Evolutionary conservation across 2,113 vertebrate genomes (phyloP), one percentile per base, ranked within the genome.

Genomic region (Phrynosoma blainvillii): DNA sequence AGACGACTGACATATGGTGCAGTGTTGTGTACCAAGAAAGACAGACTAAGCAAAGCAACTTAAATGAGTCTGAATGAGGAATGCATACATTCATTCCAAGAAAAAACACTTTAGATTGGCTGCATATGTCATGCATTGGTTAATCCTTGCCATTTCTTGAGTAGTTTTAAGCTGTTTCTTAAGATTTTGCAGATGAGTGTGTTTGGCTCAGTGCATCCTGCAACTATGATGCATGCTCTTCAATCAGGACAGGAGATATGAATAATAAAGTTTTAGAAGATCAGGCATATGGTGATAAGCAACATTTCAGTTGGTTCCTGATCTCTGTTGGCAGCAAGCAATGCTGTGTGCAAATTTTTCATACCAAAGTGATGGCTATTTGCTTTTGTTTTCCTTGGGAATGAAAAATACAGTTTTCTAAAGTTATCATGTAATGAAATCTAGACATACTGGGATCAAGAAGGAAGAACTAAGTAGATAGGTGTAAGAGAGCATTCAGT

Each of bases 51-150:
- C 89, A 68, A 77, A n/a, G 56, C 68, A 83, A 83, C 2, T 0
- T 87, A 54, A 91, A 30, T 73, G 86, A 54, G 32, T 85, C 13
- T 84, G 73, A 92, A 40, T 20, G 4, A 77, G 52, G 40, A 87
- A 54, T 5, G 59, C 71, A 20, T 84, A 18, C 56, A n/a, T 0
- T 25, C 32, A 86, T 47, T n/a, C 10, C 70, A 7, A 5, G 0
- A 47, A 14, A 42, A 36, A 1, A 30, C 0, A 20, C 16, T 32
- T 79, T 27, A 59, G 79, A 74, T 2, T 79, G 73, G 25, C 1
- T 68, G 71, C 82, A 83, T 66, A 73, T 14, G 12, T 1, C 65
- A 82, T 87, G 54, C 12, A 85, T 85, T 65, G 74, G 36, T 47
- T 84, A 30, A 47, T 1, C 32, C 27, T 56, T 54, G 20, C 89